Base-by-base conservation (phyloP, 2,888 invertebrate genomes). In the Baccha elongata region DNA sequence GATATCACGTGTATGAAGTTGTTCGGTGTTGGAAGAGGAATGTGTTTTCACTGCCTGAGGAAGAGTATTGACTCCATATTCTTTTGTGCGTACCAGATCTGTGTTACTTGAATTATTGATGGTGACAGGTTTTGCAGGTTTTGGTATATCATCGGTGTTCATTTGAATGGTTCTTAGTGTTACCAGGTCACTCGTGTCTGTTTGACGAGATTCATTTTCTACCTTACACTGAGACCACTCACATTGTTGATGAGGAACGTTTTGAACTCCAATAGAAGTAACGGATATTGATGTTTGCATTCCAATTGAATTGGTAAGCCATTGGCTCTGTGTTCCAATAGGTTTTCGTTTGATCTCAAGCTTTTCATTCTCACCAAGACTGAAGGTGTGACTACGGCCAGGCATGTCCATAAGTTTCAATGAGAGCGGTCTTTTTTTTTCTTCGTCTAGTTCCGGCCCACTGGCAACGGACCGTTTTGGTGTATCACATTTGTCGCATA, bases 381-480 rank as follows among this genome's bases (percentile, higher is more conserved):
- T 93, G 86, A 93, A 94, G 0, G 93, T 93, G 80, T 92, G 92
- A 86, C 93, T 93, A 65, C 93, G 90, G 1, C 91, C 91, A 0
- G 90, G 89, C 72, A 91, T 91, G 4, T 87, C 86, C 17, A 87
- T 65, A 23, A 91, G 90, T 50, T 88, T 88, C 23, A 93, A 87
- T 1, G 92, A 93, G 1, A 87, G 74, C 29, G 92, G 88, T 53
- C 80, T 85, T 5, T 53, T 79, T 53, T 86, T 86, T 13, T 84
- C 74, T 29, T 81, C 81, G 8, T 76, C 85, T 2, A 46, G 29
- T 4, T 90, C 89, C 1, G 92, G 90, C 35, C 94, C 94, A 13
- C 93, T 92, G 6, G 92, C 94, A 42, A 94, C 90, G 53, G 92
- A 92, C 60, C 92, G 91, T 72, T 92, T 93, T 60, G 88, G 85